Evolutionary conservation across 2,113 vertebrate species (phyloP), one percentile per base, ranked within the genome.

Genomic region (Petaurus breviceps): DNA sequence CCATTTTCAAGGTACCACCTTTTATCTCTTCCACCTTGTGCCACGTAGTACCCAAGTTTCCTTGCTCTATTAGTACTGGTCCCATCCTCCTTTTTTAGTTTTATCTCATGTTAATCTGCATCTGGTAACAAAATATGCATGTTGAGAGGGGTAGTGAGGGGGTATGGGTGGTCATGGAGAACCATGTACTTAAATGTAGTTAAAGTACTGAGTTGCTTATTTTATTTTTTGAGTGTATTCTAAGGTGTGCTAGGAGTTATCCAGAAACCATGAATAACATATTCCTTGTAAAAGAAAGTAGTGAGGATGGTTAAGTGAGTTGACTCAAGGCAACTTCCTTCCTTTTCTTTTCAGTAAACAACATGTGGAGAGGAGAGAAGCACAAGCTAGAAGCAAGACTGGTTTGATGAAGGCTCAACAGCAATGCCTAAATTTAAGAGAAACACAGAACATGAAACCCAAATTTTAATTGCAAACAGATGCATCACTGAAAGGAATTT

Each of bases 301-400:
- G 95, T 93, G 51, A 49, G 28, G 50, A 91, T 3, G 92, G 61
- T 52, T 53, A 91, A 95, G 11, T 93, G 89, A 96, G 93, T 91
- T 94, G 53, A 95, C 51, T 93, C 91, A 57, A 91, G 61, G 91
- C 23, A 94, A 91, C 5, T 84, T 97, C 37, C 89, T 97, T 96
- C 92, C 54, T 97, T 96, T 93, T 91, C 53, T 97, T 96, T 96
- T 90, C 49, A 96, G 43, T 91, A 92, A 98, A 96, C 14, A 49
- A 1, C 89, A 95, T 53, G 93, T 95, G 95, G 93, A 97, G 77
- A 43, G 94, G 93, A 93, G 47, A 68, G 91, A 97, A 95, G 12
- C 19, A 51, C 4, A 53, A 77, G 25, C 47, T 93, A 31, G 50
- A 96, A 31, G 54, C 9, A 93, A 97, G 92, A 96, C 91, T 61